Base-by-base conservation (phyloP, 2,113 vertebrate species). In the Thalassoma bifasciatum region DNA sequence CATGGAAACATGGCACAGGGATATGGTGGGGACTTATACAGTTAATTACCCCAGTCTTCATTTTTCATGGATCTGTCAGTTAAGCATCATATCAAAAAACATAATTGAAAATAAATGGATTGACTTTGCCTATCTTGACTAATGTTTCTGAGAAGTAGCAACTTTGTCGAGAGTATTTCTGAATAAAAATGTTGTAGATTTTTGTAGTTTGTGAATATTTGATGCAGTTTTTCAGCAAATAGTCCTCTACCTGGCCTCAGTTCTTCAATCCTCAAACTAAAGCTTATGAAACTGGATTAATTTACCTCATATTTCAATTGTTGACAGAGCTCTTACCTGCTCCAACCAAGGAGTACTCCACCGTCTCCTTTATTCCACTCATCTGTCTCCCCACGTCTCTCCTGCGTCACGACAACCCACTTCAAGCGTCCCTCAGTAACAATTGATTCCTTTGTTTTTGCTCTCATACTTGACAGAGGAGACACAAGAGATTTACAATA, bases 381-480 rank as follows among this genome's bases (percentile, higher is more conserved):
- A 4, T 46, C 14, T 17, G 9, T 30, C 59, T 53, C 58, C 11
- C 22, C 30, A n/a, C 42, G 5, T 44, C 66, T 46, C 16, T 66
- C 36, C 36, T 54, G 51, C 60, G 26, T 79, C 72, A 80, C 4
- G 17, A 62, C 65, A 69, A 13, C 36, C 61, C 67, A 81, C 72
- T 86, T 54, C 50, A 4, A 83, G 51, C 37, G 5, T 65, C 73
- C 62, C 52, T 64, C 49, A 34, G 38, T 12, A 47, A 86, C 83
- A 81, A 77, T 51, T 56, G 61, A 36, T 63, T 16, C 56, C 68
- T 76, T 79, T 84, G 80, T 79, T 49, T 21, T 50, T 0, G 7
- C 52, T 56, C 71, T 40, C 9, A 38, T 46, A 47, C 38, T 5
- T 12, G 6, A 64, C 65, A 56, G 51, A 34, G 16, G 72, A 77